Conservation (phyloP, 1,140 invertebrate species). For the Meloidogyne chitwoodi region DNA sequence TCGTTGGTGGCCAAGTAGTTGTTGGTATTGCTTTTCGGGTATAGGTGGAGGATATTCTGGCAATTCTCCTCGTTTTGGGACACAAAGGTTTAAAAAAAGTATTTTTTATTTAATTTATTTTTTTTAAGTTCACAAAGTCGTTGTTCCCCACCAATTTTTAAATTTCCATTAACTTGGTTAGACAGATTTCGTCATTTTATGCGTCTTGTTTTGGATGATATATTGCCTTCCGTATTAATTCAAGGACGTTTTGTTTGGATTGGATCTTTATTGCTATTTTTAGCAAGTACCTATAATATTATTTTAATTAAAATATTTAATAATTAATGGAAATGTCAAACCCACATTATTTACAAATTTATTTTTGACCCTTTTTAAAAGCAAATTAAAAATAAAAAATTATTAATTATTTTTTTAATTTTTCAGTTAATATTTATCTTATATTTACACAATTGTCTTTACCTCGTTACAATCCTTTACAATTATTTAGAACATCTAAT, state of each 20-base stretch:
- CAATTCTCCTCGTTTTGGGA: constrained; percentile 8
- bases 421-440: constrained; percentile 30
- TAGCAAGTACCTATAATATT: constrained; percentile 5
- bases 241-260: constrained; percentile 53
- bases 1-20: constrained; percentile 13
- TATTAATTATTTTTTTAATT: too few relatives aligned
- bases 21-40: constrained; percentile 26
- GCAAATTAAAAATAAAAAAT: too few relatives aligned
- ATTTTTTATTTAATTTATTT: neutral
- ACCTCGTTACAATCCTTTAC: constrained; percentile 58
- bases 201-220: constrained; percentile 28
- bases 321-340: too few relatives aligned
- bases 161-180: constrained; percentile 14
- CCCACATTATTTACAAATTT: too few relatives aligned
- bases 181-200: constrained; percentile 10
- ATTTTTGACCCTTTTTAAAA: too few relatives aligned
- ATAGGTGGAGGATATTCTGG: constrained; percentile 3
- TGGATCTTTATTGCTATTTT: constrained; percentile 29
- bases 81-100: neutral
- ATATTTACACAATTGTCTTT: constrained; percentile 40
- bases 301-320: too few relatives aligned
- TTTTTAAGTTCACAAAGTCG: neutral
- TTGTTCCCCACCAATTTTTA: neutral
- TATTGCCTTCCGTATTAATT: constrained; percentile 43
- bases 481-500: constrained; percentile 51